Evolutionary conservation across 1,140 invertebrate species (phyloP), one percentile per base, ranked within the genome.

Genomic region (Nebria ingens): DNA sequence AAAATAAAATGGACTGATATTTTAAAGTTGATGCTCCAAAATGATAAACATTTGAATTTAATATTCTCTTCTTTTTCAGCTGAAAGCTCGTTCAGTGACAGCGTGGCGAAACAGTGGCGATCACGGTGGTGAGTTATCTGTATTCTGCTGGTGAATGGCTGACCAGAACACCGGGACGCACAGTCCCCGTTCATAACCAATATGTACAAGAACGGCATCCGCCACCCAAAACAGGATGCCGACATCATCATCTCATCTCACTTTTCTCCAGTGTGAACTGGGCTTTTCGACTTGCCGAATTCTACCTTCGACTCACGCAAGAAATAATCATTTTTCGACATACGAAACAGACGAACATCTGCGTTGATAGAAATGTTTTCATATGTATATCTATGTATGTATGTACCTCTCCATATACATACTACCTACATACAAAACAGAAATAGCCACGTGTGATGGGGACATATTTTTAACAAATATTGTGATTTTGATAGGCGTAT

Each of bases 71-170:
- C 56, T 57, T 50, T 82, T 80, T n/a, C 77, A 86, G 83, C 66
- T 85, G 71, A 85, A 85, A 70, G 79, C 83, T 61, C 76, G 80
- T 58, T 76, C 78, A 56, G 80, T 80, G 66, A 81, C 79, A 60
- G 77, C 76, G 59, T 85, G 83, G 84, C 75, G 82, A 65, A 81
- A 82, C 64, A 76, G 76, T 61, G 79, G 76, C 57, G 80, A 82
- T 64, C 81, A 82, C 67, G 80, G 80, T 55, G 83, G 81, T 29
- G 83, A 85, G 69, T 74, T 85, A 56, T 83, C 83, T 56, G 82
- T 86, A 34, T 85, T 81, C 69, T 85, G 83, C 69, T 86, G 84
- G 83, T 85, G 82, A 85, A 20, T n/a, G 25, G 12, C n/a, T n/a
- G n/a, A n/a, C n/a, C 17, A 12, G 2, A 1, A 19, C 11, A n/a